phyloP scores from a whole-genome alignment of 1,140 invertebrate genomes.

The Leucophenga varia region DNA sequence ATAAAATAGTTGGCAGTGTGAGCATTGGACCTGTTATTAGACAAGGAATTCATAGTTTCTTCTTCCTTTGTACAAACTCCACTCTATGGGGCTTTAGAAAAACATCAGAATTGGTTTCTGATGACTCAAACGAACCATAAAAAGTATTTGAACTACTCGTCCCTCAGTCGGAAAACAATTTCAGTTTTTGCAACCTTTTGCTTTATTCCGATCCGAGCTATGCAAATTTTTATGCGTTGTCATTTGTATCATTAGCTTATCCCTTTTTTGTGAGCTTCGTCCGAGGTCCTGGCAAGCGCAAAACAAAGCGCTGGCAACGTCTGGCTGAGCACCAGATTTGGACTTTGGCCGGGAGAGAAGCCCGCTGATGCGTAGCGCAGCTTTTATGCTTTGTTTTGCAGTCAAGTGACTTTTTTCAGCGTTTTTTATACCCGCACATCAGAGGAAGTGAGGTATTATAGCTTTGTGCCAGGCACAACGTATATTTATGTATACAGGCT shows the following conservation, averaged over 20 bases:
- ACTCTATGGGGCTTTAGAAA: constrained; percentile 5
- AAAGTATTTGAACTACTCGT: constrained; percentile 1
- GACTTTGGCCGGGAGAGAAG: constrained; percentile 11
- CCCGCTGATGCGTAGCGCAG: constrained; percentile 16
- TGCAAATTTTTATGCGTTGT: constrained; percentile 27
- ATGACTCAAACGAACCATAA: constrained; percentile 3
- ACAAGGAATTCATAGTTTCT: too few relatives aligned
- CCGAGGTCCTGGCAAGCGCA: too few relatives aligned
- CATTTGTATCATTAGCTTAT: constrained; percentile 27
- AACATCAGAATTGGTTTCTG: constrained; percentile 2
- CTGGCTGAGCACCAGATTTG: constrained; percentile 9
- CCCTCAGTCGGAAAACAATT: constrained; percentile 8
- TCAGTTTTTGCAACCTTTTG: constrained; percentile 12
- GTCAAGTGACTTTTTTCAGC: constrained; percentile 22
- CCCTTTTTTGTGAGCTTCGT: constrained; percentile 11
- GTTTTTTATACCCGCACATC: too few relatives aligned
- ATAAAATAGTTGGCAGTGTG: too few relatives aligned
- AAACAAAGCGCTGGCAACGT: constrained; percentile 17
- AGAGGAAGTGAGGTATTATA: too few relatives aligned
- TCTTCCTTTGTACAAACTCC: neutral
- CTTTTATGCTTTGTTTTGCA: constrained; percentile 33
- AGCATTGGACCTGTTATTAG: too few relatives aligned
- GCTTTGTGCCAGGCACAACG: too few relatives aligned
- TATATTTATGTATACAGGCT: too few relatives aligned
- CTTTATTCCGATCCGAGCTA: constrained; percentile 14